phyloP scores from a whole-genome alignment of 2,797 vertebrate genomes.

The Gephyroberyx darwinii region DNA sequence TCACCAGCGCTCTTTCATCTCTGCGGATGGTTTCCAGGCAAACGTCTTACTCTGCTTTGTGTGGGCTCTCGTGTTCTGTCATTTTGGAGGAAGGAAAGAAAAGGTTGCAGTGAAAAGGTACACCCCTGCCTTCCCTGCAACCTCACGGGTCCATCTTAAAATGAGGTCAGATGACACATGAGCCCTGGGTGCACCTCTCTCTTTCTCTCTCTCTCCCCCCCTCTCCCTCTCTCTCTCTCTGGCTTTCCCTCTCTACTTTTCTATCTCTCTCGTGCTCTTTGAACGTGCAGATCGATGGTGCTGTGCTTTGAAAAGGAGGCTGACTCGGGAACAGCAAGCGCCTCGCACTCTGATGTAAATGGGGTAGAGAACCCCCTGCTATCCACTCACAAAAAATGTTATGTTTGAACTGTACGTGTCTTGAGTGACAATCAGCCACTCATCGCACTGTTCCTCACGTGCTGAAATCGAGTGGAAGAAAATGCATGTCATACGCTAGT shows the following conservation, averaged over 20 bases:
- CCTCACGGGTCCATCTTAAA: constrained; percentile 69
- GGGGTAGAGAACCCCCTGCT: constrained; percentile 19
- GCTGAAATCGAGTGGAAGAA: background rate
- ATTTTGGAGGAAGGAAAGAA: constrained; percentile 63
- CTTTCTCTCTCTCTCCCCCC: constrained; percentile 12
- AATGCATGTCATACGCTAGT: background rate
- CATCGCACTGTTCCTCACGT: background rate
- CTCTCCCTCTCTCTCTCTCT: constrained; percentile 21
- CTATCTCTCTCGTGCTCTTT: too few relatives aligned
- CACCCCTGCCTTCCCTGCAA: constrained; percentile 73
- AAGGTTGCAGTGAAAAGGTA: constrained; percentile 75
- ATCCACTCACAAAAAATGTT: constrained; percentile 28
- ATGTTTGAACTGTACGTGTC: constrained; percentile 12
- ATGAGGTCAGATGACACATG: constrained; percentile 77
- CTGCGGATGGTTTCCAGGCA: constrained; percentile 71
- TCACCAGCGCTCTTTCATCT: constrained; percentile 74
- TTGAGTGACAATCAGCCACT: constrained; percentile 15
- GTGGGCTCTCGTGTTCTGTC: constrained; percentile 57
- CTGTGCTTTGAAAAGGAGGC: background rate
- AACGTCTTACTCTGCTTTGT: constrained; percentile 70
- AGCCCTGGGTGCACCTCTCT: constrained; percentile 60
- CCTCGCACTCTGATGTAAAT: constrained; percentile 42
- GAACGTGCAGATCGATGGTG: too few relatives aligned
- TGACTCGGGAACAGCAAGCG: constrained; percentile 17
- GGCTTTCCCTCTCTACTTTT: too few relatives aligned